A percentile compares a stretch with the other conserved stretches of the same genome.
These are phyloP conservation scores for Thunnus thynnus DNA, from an alignment of 2,113 vertebrate genomes.

Conservation along the genomic window DNA sequence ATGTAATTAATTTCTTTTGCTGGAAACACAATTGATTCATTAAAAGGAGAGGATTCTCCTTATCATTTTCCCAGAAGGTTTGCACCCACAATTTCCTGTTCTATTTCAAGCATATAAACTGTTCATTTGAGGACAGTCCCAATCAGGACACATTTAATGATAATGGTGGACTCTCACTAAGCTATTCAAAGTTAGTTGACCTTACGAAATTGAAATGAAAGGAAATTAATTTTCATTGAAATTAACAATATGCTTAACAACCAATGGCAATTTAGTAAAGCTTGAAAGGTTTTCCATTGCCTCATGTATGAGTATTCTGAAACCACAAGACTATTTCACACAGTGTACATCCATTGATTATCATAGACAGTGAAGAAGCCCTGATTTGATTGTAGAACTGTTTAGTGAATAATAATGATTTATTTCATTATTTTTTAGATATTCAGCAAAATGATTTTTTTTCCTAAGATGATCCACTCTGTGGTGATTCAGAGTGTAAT, in stretches of 20 bases:
- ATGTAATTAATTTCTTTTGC: slow-evolving; percentile 85
- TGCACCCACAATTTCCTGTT: slow-evolving; percentile 82
- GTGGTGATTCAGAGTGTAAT: slow-evolving; percentile 2
- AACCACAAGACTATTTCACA: slow-evolving; percentile 28
- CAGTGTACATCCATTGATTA: slow-evolving; percentile 35
- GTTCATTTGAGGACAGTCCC: slow-evolving; percentile 76
- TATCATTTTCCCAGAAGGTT: slow-evolving; percentile 83
- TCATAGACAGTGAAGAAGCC: slow-evolving; percentile 14
- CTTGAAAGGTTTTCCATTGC: slow-evolving; percentile 73
- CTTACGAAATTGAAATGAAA: slow-evolving; percentile 83
- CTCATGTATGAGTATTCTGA: slow-evolving; percentile 43
- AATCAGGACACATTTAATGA: slow-evolving; percentile 84
- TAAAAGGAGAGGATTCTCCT: slow-evolving; percentile 82
- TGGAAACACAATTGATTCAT: slow-evolving; percentile 86
- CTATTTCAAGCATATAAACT: slow-evolving; percentile 81
- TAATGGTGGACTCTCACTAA: slow-evolving; percentile 76
- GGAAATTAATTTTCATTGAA: slow-evolving; percentile 85
- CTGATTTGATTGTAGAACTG: slow-evolving; percentile 20
- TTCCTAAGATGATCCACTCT: neutral
- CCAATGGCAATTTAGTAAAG: slow-evolving; percentile 70
- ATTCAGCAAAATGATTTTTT: neutral
- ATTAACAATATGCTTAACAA: slow-evolving; percentile 81
- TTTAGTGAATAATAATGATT: slow-evolving; percentile 5
- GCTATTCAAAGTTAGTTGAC: slow-evolving; percentile 85
- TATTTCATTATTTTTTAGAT: slow-evolving; percentile 6